A percentile compares a stretch with the other conserved stretches of the same genome.
phyloP scores from a whole-genome alignment of 2,888 invertebrate species.

The Marronus borbonicus region DNA sequence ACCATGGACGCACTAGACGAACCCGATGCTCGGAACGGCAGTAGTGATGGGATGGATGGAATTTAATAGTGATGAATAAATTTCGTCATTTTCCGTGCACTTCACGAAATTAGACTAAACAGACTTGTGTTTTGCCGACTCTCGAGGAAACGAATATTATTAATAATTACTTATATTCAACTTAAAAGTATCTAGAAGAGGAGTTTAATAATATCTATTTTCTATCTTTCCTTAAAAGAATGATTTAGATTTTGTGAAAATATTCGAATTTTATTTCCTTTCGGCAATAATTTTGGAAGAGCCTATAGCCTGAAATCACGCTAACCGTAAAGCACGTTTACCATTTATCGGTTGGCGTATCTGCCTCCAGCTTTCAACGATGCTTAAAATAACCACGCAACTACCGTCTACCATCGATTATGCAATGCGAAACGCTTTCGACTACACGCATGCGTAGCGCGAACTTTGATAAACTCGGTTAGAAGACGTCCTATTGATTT shows the following conservation, averaged over 20 bases:
- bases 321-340: background rate
- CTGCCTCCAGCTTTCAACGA: background rate
- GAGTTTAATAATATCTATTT: no score
- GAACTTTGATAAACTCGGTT: slow-evolving; percentile 30
- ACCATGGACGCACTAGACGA: no score
- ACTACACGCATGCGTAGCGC: slow-evolving; percentile 24
- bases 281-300: background rate
- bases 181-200: no score
- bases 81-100: no score
- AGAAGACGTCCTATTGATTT: slow-evolving; percentile 42
- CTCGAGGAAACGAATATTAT: no score
- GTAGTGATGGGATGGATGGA: no score
- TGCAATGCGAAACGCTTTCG: slow-evolving; percentile 24
- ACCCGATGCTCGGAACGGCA: no score
- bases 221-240: no score
- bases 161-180: no score
- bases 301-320: slow-evolving; percentile 22
- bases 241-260: background rate
- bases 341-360: slow-evolving; percentile 11
- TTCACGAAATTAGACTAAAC: no score
- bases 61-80: no score
- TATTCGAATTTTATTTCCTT: slow-evolving; percentile 1
- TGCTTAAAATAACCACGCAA: slow-evolving; percentile 34
- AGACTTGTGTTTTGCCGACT: no score
- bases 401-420: slow-evolving; percentile 42